A percentile compares a stretch with the other conserved stretches of the same genome.
Conservation (phyloP, 2,888 invertebrate genomes). For the Drosophila suboccidentalis region DNA sequence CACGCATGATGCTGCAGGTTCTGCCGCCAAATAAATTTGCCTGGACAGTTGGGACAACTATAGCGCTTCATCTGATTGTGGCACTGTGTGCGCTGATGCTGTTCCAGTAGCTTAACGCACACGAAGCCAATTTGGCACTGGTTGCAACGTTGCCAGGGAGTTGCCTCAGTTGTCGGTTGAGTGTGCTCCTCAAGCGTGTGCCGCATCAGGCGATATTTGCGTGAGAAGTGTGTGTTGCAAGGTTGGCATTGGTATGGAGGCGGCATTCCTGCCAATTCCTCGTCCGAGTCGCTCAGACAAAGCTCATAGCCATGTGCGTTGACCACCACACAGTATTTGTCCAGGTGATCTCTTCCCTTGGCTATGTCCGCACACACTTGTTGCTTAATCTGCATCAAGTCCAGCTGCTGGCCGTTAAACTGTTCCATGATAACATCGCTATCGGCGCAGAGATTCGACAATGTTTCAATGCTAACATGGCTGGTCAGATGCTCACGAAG, state of each 20-base stretch:
- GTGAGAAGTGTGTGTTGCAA: slow-evolving; percentile 71
- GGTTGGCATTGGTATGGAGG: slow-evolving; percentile 72
- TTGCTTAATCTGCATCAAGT: slow-evolving; percentile 62
- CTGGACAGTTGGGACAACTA: slow-evolving; percentile 80
- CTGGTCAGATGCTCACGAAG: slow-evolving; percentile 75
- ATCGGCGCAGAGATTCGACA: slow-evolving; percentile 44
- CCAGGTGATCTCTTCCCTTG: slow-evolving; percentile 47
- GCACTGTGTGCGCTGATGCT: slow-evolving; percentile 86
- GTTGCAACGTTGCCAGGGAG: slow-evolving; percentile 86
- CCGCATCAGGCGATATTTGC: slow-evolving; percentile 75
- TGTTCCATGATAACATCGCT: slow-evolving; percentile 68
- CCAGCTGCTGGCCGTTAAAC: slow-evolving; percentile 35
- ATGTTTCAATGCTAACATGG: slow-evolving; percentile 59
- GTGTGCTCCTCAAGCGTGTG: slow-evolving; percentile 81
- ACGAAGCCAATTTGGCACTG: slow-evolving; percentile 87
- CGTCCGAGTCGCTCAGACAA: slow-evolving; percentile 84
- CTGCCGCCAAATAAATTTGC: slow-evolving; percentile 83
- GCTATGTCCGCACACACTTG: slow-evolving; percentile 68
- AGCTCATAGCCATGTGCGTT: slow-evolving; percentile 83
- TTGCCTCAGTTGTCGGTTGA: slow-evolving; percentile 86
- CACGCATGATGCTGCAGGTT: slow-evolving; percentile 81
- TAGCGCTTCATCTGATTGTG: slow-evolving; percentile 75
- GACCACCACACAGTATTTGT: slow-evolving; percentile 78
- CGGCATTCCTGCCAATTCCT: slow-evolving; percentile 57
- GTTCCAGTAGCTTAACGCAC: slow-evolving; percentile 86